Percentiles rank a stretch among this genome's conserved stretches.
Evolutionary conservation across 1,140 invertebrate species (phyloP).

Genomic region (Meteorus sp.): DNA sequence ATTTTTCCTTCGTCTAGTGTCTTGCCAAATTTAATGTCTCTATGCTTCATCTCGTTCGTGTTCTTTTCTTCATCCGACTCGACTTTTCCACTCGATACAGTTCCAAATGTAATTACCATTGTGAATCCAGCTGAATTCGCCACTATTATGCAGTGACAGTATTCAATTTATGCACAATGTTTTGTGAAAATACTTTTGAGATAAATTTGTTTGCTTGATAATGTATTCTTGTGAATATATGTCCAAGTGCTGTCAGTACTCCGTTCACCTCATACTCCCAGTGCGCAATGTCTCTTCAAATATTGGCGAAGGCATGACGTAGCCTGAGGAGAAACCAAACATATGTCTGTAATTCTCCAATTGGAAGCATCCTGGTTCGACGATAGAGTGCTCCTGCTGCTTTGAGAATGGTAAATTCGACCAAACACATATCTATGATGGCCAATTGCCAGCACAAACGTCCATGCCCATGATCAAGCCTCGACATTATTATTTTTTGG

Average conservation of each 20-base stretch:
- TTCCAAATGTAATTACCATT: neutral
- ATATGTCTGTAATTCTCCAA: too few relatives aligned
- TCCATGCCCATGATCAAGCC: too few relatives aligned
- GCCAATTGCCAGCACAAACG: conserved; percentile 38
- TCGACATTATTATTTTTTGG: too few relatives aligned
- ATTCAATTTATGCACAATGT: neutral
- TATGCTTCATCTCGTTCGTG: conserved; percentile 20
- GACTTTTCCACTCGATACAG: conserved; percentile 1
- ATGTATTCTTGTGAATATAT: too few relatives aligned
- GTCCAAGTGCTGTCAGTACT: too few relatives aligned
- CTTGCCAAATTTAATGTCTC: conserved; percentile 25
- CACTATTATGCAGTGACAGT: too few relatives aligned
- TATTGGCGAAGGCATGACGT: too few relatives aligned
- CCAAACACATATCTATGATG: conserved; percentile 44
- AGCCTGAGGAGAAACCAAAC: too few relatives aligned
- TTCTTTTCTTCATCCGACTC: conserved; percentile 1
- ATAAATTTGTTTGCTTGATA: too few relatives aligned
- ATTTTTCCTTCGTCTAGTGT: conserved; percentile 23
- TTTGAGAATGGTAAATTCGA: conserved; percentile 37
- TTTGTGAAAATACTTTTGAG: neutral
- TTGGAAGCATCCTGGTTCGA: neutral
- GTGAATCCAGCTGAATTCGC: neutral
- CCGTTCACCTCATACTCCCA: too few relatives aligned
- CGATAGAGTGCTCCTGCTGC: neutral
- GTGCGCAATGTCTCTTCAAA: too few relatives aligned